Evolutionary conservation across 2,888 invertebrate species (phyloP), one percentile per base, ranked within the genome.

Genomic region (Xylophagus ater): DNA sequence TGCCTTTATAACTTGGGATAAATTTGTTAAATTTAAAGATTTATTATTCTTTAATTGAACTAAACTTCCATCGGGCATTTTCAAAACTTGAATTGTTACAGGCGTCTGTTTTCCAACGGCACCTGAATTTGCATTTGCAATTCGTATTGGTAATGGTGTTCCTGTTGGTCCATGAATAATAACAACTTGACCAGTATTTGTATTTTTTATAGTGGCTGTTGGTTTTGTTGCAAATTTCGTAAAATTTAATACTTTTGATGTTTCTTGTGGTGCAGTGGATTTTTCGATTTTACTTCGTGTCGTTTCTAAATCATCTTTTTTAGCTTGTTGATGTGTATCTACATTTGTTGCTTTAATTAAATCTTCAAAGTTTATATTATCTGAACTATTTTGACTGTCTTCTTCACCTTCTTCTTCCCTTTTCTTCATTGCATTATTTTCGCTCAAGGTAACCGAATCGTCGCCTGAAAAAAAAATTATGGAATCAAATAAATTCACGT

Each of bases 31-130:
- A 39, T 48, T 49, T 21, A 47, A 26, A 2, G 45, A 25, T 31
- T 49, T 52, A 21, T 35, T 46, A 24, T 48, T 37, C 32, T 56
- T 54, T 1, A 55, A 17, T 3, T 52, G 57, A 1, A 56, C 47
- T 18, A 54, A 45, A 29, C 41, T 51, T 3, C 55, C 55, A 35
- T 53, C 53, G 2, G 54, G 37, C 14, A 51, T 49, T 15, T 57
- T 54, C 18, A 58, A 36, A n/a, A 58, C 49, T 43, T 57, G 55
- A 34, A 57, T 55, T 4, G 54, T 50, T 14, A 56, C 47, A 4
- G 54, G 37, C 9, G n/a, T 4, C 10, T 30, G 28, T 15, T 37
- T 37, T n/a, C n/a, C n/a, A n/a, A n/a, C n/a, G 7, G 9, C 14
- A 3, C 23, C 15, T 5, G 37, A 17, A 14, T 20, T 34, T 10